phyloP scores from a whole-genome alignment of 2,113 vertebrate species.

The Rhinichthys klamathensis region DNA sequence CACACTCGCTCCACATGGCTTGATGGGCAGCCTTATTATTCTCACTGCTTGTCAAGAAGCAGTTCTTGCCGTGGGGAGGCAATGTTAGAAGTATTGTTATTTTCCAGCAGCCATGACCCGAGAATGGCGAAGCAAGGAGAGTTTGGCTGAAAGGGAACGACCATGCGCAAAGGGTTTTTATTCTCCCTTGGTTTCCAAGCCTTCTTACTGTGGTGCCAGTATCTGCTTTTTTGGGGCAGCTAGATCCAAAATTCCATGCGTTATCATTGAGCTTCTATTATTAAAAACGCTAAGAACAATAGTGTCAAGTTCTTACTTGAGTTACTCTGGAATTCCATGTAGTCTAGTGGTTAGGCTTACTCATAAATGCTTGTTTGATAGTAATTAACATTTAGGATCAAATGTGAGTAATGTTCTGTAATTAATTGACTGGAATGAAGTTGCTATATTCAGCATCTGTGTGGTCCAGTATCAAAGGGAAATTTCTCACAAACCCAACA shows the following conservation, averaged over 20 bases:
- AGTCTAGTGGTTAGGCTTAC: neutral
- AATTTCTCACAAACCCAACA: neutral
- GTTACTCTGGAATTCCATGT: neutral
- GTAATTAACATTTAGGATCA: neutral
- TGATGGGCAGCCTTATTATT: constrained; percentile 6
- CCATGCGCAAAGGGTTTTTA: neutral
- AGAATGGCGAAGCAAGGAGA: neutral
- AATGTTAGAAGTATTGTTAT: neutral
- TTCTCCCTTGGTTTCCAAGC: neutral
- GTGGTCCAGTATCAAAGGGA: constrained; percentile 33
- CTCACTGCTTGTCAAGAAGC: neutral
- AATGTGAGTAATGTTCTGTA: neutral
- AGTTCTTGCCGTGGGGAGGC: neutral
- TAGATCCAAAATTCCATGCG: constrained; percentile 1
- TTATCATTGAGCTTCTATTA: constrained; percentile 29
- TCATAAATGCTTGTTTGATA: neutral
- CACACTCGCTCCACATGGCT: neutral
- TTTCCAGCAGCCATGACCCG: neutral
- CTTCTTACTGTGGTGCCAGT: neutral
- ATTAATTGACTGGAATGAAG: neutral
- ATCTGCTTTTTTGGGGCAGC: neutral
- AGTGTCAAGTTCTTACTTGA: neutral
- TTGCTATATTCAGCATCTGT: constrained; percentile 2
- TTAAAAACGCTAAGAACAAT: neutral
- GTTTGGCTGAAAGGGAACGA: constrained; percentile 29